Base-by-base conservation (phyloP, 2,797 vertebrate genomes). In the Fundulus diaphanus region DNA sequence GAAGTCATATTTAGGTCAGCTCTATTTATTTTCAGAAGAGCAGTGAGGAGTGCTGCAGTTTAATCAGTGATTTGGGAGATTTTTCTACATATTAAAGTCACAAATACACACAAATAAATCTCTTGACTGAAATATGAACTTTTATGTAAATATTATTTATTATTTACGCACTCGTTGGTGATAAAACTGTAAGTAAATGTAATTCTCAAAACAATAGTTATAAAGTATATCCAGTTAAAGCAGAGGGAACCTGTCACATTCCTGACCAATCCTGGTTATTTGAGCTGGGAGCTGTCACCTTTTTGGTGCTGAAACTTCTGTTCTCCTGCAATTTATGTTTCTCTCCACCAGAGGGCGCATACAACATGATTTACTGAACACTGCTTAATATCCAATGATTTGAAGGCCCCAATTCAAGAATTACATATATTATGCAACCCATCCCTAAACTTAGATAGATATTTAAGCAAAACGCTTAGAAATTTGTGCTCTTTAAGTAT, bases 301-400 rank as follows among this genome's bases (percentile, higher is more conserved):
- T 1, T 9, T 8, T 72, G 67, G 93, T 94, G 83, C 93, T 94
- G 92, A 92, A 89, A 77, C 22, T 11, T 31, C 42, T 49, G 66
- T 15, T 2, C 8, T 71, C 16, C 9, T 73, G 84, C 63, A 56
- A 8, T 78, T 24, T 35, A 9, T 1, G 0, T 0, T 48, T 0
- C 5, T 12, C 5, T 61, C 90, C 92, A 86, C 85, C 57, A 91
- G 93, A 92, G 77, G 87, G 87, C 78, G 48, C 49, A 0, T 66
- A 0, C 16, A 46, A 29, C 15, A 3, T 27, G 2, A 4, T 16
- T 7, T 8, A 70, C n/a, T 54, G 44, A 67, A 11, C 33, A 44
- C 20, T 35, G 44, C 44, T 49, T 49, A 20, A 33, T 49, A 20
- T 29, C 18, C 16, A 31, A 4, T 51, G 27, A 7, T 48, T 51